phyloP scores from a whole-genome alignment of 2,888 invertebrate genomes.

The Acronicta leporina region DNA sequence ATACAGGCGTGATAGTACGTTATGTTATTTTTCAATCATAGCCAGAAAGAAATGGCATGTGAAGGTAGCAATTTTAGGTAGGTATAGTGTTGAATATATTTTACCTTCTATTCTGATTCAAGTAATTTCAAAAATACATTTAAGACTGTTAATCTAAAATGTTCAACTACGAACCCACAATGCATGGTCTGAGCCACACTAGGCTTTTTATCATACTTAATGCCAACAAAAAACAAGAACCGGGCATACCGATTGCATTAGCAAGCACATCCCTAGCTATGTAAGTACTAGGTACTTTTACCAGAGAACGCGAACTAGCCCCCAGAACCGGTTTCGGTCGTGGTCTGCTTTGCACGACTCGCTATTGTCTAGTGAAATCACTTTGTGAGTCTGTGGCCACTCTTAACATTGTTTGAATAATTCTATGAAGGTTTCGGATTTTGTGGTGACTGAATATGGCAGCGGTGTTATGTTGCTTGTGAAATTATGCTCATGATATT shows the following conservation, averaged over 20 bases:
- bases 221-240: conserved; percentile 12
- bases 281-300: conserved; percentile 6
- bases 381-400: conserved; percentile 52
- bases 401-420: conserved; percentile 42
- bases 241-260: conserved; percentile 29
- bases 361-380: conserved; percentile 78
- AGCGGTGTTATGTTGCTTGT: conserved; percentile 27
- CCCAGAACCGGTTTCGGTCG: conserved; percentile 74
- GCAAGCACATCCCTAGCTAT: conserved; percentile 23
- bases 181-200: not conserved
- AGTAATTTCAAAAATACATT: too few species aligned
- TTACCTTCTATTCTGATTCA: too few species aligned
- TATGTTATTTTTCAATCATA: too few species aligned
- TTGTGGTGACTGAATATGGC: conserved; percentile 36
- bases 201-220: not conserved
- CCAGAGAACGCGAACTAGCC: conserved; percentile 52
- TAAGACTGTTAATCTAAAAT: too few species aligned
- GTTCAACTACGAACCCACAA: too few species aligned
- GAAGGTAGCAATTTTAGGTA: too few species aligned
- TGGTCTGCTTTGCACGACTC: conserved; percentile 75
- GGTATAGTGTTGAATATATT: too few species aligned
- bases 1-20: too few species aligned
- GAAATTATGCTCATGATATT: not conserved
- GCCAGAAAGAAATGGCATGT: too few species aligned
- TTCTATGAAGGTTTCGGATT: conserved; percentile 48